Evolutionary conservation across 2,113 vertebrate genomes (phyloP).

Genomic region (Pteropus alecto): DNA sequence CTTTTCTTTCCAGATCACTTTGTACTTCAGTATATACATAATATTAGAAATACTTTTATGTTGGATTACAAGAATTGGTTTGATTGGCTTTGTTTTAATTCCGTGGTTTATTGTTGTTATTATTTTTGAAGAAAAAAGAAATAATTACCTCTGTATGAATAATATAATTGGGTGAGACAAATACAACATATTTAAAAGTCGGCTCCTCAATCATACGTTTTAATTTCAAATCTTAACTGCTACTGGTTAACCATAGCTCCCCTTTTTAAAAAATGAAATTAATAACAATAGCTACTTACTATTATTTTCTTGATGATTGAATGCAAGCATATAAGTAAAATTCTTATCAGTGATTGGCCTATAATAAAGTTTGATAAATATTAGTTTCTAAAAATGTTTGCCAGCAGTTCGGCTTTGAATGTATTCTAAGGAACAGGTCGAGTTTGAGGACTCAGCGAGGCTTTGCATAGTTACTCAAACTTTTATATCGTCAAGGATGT

Average conservation of each 20-base stretch:
- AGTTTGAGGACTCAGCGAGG: background rate
- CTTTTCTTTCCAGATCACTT: background rate
- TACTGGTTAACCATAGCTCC: background rate
- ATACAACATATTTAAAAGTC: background rate
- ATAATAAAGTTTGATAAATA: background rate
- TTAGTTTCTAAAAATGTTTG: background rate
- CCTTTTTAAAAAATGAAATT: background rate
- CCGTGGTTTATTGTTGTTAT: background rate
- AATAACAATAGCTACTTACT: background rate
- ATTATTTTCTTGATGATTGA: background rate
- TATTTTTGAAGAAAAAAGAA: background rate
- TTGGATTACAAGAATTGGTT: background rate
- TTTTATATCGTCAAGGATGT: background rate
- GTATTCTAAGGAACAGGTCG: background rate
- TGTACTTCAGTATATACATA: background rate
- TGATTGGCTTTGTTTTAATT: background rate
- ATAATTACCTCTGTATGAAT: background rate
- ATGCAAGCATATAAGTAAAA: background rate
- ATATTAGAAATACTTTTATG: background rate
- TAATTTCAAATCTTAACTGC: background rate
- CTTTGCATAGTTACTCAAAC: background rate
- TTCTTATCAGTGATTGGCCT: background rate
- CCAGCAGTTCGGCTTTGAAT: background rate
- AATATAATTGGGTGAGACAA: background rate
- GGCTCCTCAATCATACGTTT: background rate